Evolutionary conservation across 2,888 invertebrate genomes (phyloP), one percentile per base, ranked within the genome.

Genomic region (Laothoe populi): DNA sequence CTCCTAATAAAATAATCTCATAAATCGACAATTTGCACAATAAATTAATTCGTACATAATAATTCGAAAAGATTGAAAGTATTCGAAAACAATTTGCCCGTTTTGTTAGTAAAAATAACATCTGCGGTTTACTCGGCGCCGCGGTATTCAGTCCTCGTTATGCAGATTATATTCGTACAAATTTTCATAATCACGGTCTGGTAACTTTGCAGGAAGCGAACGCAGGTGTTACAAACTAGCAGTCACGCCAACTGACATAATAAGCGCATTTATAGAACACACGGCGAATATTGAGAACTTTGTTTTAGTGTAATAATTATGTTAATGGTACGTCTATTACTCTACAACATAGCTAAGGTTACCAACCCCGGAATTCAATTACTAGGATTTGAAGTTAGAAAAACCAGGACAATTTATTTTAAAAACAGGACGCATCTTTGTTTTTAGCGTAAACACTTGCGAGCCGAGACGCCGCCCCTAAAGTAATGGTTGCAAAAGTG

Each of bases 161-260:
- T 62, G 62, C 58, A 74, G 71, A 71, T 75, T 77, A 71, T 65
- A 69, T 67, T 64, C 69, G 71, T 70, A 65, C 66, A 65, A 65
- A 65, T 75, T 75, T 73, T 72, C 77, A 71, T 75, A 75, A 77
- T 72, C 71, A 70, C 72, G 65, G 59, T 63, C 64, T 58, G 67
- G 63, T 64, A 73, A 71, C 70, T 76, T 67, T 63, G 31, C 64
- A 63, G 69, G 66, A 70, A 71, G 73, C 68, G 60, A 59, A 67
- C 68, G 63, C 77, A 77, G 77, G 73, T 77, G 77, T 69, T 49
- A 67, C 62, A 60, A 75, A 72, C 71, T 70, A 72, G 69, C 70
- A 67, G 69, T 71, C 68, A 53, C 63, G 69, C 68, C 68, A 70
- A 67, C 72, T 70, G 68, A 72, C 66, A 64, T 71, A 66, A 69